Evolutionary conservation across 2,113 vertebrate genomes (phyloP), one percentile per base, ranked within the genome.

Genomic region (Antechinus flavipes): DNA sequence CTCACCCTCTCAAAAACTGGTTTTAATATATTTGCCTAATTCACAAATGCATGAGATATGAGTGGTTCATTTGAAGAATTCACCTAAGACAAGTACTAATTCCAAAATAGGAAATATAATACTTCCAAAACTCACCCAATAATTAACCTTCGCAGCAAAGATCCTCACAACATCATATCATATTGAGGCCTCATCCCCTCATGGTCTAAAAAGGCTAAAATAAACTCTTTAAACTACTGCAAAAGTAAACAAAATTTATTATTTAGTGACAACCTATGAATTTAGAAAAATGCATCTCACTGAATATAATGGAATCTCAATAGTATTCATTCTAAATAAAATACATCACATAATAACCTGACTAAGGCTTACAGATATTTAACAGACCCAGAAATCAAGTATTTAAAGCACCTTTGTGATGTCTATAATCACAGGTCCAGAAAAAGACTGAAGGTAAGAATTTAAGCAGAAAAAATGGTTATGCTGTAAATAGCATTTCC

Each of bases 261-360:
- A 19, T 90, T 68, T 89, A 90, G 56, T 93, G 26, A 14, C 54
- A 95, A 95, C 0, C 50, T 54, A 58, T 89, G 93, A 68, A 94
- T 76, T 96, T 26, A 54, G 27, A 95, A 89, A 93, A 94, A 22
- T 90, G 61, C 58, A 89, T 54, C 9, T 42, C 92, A 93, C 26
- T 90, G 16, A 10, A 93, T 2, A 94, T 92, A n/a, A 93, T 76
- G 14, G 22, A 89, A 91, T 92, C 91, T 93, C 91, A 95, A 95
- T 93, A 96, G 53, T 30, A 94, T 47, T n/a, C 91, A 76, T 50
- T 76, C 49, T 24, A 94, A 95, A 92, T 89, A 89, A 95, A 95
- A 92, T 76, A 25, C 53, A 95, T 49, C 49, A 23, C 23, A 55
- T 55, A 55, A 52, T 56, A 95, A 92, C 54, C 95, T 92, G 19